Evolutionary conservation across 1,140 invertebrate genomes (phyloP), one percentile per base, ranked within the genome.

Genomic region (Hyles euphorbiae): DNA sequence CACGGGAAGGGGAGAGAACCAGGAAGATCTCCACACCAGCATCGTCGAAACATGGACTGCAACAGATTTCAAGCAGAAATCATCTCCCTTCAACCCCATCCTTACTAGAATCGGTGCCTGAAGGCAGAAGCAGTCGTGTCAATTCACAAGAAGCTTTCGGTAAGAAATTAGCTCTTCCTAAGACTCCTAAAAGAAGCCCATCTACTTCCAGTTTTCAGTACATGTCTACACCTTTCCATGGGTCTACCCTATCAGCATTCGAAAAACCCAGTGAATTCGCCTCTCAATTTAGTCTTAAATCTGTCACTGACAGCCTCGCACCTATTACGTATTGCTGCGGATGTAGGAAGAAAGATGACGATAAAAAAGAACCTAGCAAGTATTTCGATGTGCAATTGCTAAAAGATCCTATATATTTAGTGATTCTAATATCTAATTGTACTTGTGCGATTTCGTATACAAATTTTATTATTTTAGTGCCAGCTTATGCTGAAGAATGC

Each of bases 371-470:
- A 52, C 74, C 82, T 6, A 92, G 87, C 34, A 95, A 94, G 76
- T 94, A 95, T 65, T 95, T 96, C 70, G 95, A 96, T 71, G 74
- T 94, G 0, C 91, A 92, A n/a, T 76, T 96, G 1, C 78, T 96
- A 0, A 93, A 91, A 78, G 94, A 96, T 78, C 94, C 94, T 0
- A 91, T 96, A 36, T 96, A 96, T 74, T 88, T 96, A 45, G 92
- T 96, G 3, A 95, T 96, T 52, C 77, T 96, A 11, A 93, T 96
- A 63, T 96, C 95, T 0, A 96, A 96, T 72, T 95, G 93, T 33
- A 95, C 95, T 0, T 95, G 94, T 63, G 95, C 95, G 2, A 94
- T 96, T 48, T 95, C 95, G 53, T 96, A 96, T 69, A 96, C 95
- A 0, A 96, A 97, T 76, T 96, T 96, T 60, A 93, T 96, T 0